phyloP scores from a whole-genome alignment of 1,140 invertebrate genomes.

The Acromyrmex charruanus region DNA sequence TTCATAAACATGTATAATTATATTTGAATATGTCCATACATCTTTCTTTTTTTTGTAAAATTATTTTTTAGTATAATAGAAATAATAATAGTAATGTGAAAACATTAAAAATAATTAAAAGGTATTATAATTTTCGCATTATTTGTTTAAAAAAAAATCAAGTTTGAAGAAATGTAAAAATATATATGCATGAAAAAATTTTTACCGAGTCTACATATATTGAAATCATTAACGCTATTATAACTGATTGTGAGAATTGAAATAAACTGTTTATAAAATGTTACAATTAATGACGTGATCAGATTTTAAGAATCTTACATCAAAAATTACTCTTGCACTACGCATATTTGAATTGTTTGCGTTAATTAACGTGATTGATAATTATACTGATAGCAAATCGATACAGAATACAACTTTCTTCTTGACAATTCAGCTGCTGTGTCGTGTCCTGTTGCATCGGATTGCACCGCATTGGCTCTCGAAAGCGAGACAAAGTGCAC shows the following conservation, averaged over 20 bases:
- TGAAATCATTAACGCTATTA: background rate
- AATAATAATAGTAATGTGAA: too few species aligned
- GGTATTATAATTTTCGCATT: too few species aligned
- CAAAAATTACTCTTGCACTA: background rate
- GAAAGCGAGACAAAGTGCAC: conserved; percentile 72
- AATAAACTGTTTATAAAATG: background rate
- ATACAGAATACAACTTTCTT: conserved; percentile 14
- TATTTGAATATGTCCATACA: too few species aligned
- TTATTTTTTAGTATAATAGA: too few species aligned
- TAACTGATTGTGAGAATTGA: background rate
- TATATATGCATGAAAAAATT: too few species aligned
- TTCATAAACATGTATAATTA: too few species aligned
- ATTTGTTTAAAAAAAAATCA: too few species aligned
- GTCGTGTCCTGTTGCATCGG: background rate
- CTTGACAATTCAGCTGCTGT: background rate
- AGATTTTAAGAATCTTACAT: background rate
- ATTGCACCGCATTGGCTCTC: conserved; percentile 16
- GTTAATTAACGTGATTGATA: background rate
- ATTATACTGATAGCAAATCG: background rate
- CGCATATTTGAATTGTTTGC: background rate
- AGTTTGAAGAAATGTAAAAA: too few species aligned
- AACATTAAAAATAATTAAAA: too few species aligned
- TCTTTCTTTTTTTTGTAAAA: too few species aligned
- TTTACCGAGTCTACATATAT: background rate
- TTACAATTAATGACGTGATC: background rate